phyloP scores from a whole-genome alignment of 2,797 vertebrate genomes.

The Sebastes minor region DNA sequence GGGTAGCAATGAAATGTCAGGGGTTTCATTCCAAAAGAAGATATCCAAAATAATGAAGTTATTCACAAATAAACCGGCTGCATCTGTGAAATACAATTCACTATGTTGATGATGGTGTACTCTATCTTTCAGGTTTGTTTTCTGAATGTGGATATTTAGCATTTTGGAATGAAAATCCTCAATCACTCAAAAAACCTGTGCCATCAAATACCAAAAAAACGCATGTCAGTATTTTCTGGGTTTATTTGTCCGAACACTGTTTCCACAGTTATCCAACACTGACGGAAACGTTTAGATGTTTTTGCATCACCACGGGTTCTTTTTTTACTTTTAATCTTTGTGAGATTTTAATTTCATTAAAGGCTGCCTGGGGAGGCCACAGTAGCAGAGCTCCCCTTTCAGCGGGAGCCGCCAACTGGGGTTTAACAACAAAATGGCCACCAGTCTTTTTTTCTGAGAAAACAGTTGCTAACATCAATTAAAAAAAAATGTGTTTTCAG shows the following conservation, averaged over 20 bases:
- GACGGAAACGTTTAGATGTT: neutral
- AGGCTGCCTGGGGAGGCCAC: neutral
- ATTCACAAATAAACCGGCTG: neutral
- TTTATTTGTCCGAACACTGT: neutral
- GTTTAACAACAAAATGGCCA: neutral
- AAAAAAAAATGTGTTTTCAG: neutral
- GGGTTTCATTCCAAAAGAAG: constrained; percentile 28
- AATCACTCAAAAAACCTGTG: neutral
- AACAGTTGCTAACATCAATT: neutral
- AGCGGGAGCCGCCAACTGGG: neutral
- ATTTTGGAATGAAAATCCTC: constrained; percentile 43
- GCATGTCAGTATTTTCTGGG: constrained; percentile 5
- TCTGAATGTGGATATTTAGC: constrained; percentile 26
- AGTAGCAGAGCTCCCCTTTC: neutral
- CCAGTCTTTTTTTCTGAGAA: neutral
- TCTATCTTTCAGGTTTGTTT: neutral
- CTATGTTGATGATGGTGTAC: no score
- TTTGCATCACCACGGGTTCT: neutral
- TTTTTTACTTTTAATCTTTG: neutral
- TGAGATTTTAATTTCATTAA: neutral
- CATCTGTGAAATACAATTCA: neutral
- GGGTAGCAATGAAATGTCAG: neutral
- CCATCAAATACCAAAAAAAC: constrained; percentile 24
- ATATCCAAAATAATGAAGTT: neutral
- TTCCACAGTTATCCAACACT: neutral